phyloP scores from a whole-genome alignment of 2,797 vertebrate species.

The Parauchenoglanis punctatus region DNA sequence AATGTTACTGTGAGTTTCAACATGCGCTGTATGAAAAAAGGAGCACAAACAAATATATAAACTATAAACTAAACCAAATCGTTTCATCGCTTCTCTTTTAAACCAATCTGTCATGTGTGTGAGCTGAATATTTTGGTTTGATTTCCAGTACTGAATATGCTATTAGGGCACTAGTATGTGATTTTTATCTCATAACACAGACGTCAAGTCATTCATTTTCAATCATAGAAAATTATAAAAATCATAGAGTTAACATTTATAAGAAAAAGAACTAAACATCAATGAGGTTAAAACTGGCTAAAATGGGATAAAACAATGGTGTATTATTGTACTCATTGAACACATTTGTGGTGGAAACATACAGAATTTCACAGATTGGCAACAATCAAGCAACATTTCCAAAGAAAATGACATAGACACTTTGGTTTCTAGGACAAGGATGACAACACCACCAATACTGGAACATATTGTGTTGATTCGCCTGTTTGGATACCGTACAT shows the following conservation, averaged over 20 bases:
- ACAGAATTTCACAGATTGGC: no score
- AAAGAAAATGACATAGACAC: background rate
- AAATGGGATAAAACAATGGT: no score
- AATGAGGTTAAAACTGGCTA: no score
- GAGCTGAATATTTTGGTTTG: background rate
- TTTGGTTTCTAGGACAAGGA: background rate
- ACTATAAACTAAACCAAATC: background rate
- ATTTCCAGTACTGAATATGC: background rate
- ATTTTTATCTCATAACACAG: no score
- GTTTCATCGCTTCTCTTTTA: background rate
- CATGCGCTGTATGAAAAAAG: background rate
- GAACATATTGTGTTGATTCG: no score
- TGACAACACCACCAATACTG: background rate
- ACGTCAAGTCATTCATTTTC: no score
- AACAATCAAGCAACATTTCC: background rate
- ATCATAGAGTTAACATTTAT: no score
- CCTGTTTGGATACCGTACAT: background rate
- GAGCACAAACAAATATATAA: background rate
- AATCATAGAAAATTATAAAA: no score
- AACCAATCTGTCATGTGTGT: background rate
- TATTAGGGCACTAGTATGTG: background rate
- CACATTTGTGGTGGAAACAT: no score
- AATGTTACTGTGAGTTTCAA: background rate
- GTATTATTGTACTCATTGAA: no score
- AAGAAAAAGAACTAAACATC: no score